phyloP scores from a whole-genome alignment of 2,888 invertebrate species.

The Himalopsyche kuldschensis region DNA sequence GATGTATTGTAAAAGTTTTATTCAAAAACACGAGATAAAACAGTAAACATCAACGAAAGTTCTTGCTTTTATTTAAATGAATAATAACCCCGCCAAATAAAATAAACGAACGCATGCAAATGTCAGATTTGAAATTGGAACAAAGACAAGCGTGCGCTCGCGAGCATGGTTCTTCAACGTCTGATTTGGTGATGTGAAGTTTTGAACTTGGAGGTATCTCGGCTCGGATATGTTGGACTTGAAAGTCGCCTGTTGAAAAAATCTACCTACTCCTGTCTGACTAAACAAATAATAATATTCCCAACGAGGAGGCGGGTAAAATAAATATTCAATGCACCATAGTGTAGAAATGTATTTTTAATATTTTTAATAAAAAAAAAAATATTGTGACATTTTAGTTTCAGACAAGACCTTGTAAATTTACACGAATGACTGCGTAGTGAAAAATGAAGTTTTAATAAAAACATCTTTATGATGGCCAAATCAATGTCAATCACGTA shows the following conservation, averaged over 20 bases:
- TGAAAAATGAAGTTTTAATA: too few species aligned
- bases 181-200: constrained; percentile 4
- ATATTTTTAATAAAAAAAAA: background rate
- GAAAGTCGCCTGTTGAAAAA: background rate
- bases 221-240: background rate
- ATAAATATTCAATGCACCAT: background rate
- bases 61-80: background rate
- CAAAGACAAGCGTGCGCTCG: background rate
- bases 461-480: too few species aligned
- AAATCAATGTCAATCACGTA: too few species aligned
- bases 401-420: too few species aligned
- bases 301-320: constrained; percentile 36
- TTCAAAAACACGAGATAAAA: background rate
- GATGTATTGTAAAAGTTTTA: background rate
- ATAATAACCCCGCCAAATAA: background rate
- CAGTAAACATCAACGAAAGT: background rate
- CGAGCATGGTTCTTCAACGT: background rate
- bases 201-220: background rate
- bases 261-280: constrained; percentile 22
- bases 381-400: too few species aligned
- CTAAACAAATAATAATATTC: constrained; percentile 39
- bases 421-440: too few species aligned
- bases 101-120: background rate
- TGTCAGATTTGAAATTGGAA: background rate
- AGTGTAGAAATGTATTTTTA: background rate